Evolutionary conservation across 2,113 vertebrate genomes (phyloP), one percentile per base, ranked within the genome.

Genomic region (Glareola pratincola): DNA sequence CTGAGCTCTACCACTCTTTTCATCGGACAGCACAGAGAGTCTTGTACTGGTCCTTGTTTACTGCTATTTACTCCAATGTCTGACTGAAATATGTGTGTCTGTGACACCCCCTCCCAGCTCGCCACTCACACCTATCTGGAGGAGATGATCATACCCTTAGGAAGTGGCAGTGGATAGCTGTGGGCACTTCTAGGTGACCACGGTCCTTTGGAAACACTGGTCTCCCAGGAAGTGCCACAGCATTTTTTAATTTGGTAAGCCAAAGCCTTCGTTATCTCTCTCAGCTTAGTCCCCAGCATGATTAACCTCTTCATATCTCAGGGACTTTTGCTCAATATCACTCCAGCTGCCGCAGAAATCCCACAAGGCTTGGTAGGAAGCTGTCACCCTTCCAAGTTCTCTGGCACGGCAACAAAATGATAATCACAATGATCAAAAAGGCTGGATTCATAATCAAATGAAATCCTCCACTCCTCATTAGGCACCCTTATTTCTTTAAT

Each of bases 401-500:
- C 74, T 85, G 85, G 43, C 63, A 85, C 0, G 0, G 50, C 29
- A 86, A 64, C 67, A 86, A 94, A 93, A 88, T 43, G 8, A 69
- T 79, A 81, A 66, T 64, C 24, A 24, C 3, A 36, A 50, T 51
- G 63, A 93, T 88, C 60, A 86, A 90, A 90, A 73, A 88, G 37
- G 14, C n/a, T 67, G 62, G 50, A 76, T 83, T 85, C 50, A 63
- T 66, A 74, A 92, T 77, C 43, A 92, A 71, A 83, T 77, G 0
- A 90, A 94, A 83, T 88, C 53, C 34, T 80, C 59, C n/a, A 67
- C 67, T 90, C 59, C 71, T 92, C 82, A 88, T 94, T 93, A 90
- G 67, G 67, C 68, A 92, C 9, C 5, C 45, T 91, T 60, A 57
- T 82, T 80, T 76, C 54, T 79, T 79, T 90, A n/a, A 93, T 88